Percentiles rank a stretch among this genome's conserved stretches.
phyloP scores from a whole-genome alignment of 2,888 invertebrate genomes.

The Lepetodrilus schrolli region DNA sequence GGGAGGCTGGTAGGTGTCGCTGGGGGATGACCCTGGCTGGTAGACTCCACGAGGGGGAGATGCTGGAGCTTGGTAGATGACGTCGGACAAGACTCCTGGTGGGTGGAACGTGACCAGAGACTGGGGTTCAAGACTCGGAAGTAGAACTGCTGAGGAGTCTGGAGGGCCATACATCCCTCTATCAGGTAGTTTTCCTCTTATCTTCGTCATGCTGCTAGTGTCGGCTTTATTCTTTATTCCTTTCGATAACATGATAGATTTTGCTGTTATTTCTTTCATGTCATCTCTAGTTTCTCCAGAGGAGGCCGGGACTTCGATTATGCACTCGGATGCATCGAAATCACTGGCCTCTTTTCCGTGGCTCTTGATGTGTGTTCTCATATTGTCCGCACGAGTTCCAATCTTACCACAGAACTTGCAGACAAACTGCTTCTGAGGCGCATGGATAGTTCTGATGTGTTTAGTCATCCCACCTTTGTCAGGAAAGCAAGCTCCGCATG shows the following conservation, averaged over 20 bases:
- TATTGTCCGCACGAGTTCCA: conserved; percentile 64
- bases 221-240: background rate
- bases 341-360: conserved; percentile 43
- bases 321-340: conserved; percentile 24
- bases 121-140: background rate
- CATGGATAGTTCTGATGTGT: conserved; percentile 67
- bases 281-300: background rate
- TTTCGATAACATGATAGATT: background rate
- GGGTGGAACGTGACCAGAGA: background rate
- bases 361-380: conserved; percentile 65
- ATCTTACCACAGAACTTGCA: conserved; percentile 69
- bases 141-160: no score
- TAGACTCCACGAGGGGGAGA: conserved; percentile 11
- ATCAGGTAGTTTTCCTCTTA: background rate
- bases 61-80: background rate
- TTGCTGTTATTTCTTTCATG: background rate
- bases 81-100: background rate
- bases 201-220: no score
- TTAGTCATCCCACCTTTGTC: conserved; percentile 71
- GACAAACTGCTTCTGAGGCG: conserved; percentile 58
- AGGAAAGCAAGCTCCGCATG: conserved; percentile 66
- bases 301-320: conserved; percentile 12
- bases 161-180: background rate
- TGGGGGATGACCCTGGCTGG: conserved; percentile 39
- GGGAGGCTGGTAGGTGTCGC: conserved; percentile 35